Base-by-base conservation (phyloP, 1,140 invertebrate genomes). In the Anastrepha obliqua region DNA sequence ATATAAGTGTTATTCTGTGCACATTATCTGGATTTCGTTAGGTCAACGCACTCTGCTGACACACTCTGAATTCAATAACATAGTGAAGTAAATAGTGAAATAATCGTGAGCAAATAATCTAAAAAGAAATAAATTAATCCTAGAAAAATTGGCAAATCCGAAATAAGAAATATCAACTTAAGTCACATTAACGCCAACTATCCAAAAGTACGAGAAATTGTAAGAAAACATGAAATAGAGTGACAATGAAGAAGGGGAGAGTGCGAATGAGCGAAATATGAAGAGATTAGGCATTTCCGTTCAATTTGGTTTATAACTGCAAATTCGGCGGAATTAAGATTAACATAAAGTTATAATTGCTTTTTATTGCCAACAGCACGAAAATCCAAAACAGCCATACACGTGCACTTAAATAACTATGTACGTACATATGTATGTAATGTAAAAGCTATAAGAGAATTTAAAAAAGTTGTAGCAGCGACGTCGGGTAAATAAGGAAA, bases 281-380 rank as follows among this genome's bases (percentile, higher is more conserved):
- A 70, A 44, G 20, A 44, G 67, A 74, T 74, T 74, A 74, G 39
- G 42, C 67, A 74, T 74, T 47, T 74, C 67, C 67, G 67, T 74
- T 74, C 67, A 74, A 74, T 74, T 74, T 74, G 15, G 13, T 74
- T 74, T 74, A 74, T n/a, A 47, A 74, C 67, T 74, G 67, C 67
- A 47, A 85, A 62, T 85, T 85, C 81, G 55, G 15, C 20, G 2
- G 59, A 85, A 85, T 85, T 85, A 85, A 85, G 59, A 85, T 85
- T 85, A 85, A 85, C 81, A 85, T 85, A 85, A 85, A 85, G 58
- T 85, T 59, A 85, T 85, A 59, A 85, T 85, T 58, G 59, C 55
- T 29, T 85, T 85, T 85, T 85, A 85, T 85, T 85, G 81, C 81
- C 3, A 1, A 11, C 13, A 11, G 55, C 81, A 62, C 51, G 55